Percentiles rank a stretch among this genome's conserved stretches.
These are phyloP conservation scores for Neodiprion fabricii DNA, from an alignment of 1,140 invertebrate species.

Conservation along the genomic window DNA sequence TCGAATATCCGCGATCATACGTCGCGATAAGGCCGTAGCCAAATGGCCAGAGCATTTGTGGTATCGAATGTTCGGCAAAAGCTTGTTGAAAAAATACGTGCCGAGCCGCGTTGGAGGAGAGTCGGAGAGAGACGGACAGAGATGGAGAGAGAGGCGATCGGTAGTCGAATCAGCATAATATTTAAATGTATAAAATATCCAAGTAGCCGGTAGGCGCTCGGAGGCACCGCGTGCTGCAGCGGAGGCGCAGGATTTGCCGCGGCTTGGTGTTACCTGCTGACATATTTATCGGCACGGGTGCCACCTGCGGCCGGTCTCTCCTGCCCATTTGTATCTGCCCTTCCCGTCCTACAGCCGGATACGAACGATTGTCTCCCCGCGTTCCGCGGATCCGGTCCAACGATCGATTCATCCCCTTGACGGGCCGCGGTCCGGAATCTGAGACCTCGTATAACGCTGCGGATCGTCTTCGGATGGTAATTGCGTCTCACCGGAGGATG, in stretches of 20 bases:
- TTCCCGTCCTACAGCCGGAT: neutral
- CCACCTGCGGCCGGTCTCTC: constrained; percentile 55
- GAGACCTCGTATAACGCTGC: no score
- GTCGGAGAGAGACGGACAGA: constrained; percentile 9
- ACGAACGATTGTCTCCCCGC: neutral
- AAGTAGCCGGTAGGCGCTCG: constrained; percentile 17
- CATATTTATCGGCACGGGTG: constrained; percentile 58
- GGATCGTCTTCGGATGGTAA: no score
- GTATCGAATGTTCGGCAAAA: constrained; percentile 7
- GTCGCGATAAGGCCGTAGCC: neutral
- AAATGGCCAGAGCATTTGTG: neutral
- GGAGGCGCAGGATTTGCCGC: constrained; percentile 34
- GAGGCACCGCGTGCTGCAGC: constrained; percentile 24
- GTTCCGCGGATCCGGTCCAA: no score
- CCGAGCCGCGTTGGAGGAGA: neutral
- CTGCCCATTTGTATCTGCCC: constrained; percentile 3
- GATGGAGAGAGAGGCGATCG: constrained; percentile 36
- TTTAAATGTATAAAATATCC: constrained; percentile 43
- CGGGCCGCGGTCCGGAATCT: no score
- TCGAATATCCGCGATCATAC: constrained; percentile 4
- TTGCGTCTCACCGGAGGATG: no score
- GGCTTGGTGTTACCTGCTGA: constrained; percentile 53
- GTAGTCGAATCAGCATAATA: constrained; percentile 45
- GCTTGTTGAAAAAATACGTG: neutral
- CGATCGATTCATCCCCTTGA: no score